Evolutionary conservation across 2,888 invertebrate genomes (phyloP).

Genomic region (Andrena dorsata): DNA sequence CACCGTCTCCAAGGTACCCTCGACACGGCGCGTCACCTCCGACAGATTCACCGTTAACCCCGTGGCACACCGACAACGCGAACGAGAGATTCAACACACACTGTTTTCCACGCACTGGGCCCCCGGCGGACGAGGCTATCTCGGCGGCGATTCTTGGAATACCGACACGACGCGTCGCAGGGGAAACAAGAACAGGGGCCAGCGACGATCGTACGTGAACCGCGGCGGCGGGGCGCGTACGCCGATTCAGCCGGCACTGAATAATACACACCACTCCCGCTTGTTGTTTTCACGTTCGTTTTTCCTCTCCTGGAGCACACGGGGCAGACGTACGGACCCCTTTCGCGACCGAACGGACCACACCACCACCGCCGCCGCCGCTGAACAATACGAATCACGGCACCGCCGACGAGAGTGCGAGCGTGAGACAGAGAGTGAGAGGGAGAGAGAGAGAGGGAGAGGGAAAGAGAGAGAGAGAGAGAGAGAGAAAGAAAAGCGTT

Average conservation of each 20-base stretch:
- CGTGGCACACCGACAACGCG: constrained; percentile 67
- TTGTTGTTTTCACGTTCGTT: constrained; percentile 66
- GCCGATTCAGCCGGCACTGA: constrained; percentile 75
- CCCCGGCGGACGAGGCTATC: constrained; percentile 40
- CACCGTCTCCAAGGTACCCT: constrained; percentile 83
- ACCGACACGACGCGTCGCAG: constrained; percentile 32
- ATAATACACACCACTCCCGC: constrained; percentile 76
- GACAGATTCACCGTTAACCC: constrained; percentile 80
- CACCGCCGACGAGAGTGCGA: constrained; percentile 85
- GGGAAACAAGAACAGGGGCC: constrained; percentile 8
- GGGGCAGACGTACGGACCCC: constrained; percentile 27
- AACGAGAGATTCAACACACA: constrained; percentile 61
- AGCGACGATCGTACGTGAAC: constrained; percentile 38
- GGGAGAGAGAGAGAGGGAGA: neutral
- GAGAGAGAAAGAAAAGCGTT: constrained; percentile 60
- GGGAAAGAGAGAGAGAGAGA: neutral
- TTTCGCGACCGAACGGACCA: constrained; percentile 30
- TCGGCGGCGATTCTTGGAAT: constrained; percentile 37
- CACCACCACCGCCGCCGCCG: constrained; percentile 41
- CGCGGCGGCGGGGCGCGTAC: constrained; percentile 59
- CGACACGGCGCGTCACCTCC: constrained; percentile 77
- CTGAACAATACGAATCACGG: constrained; percentile 72
- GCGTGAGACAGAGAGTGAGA: constrained; percentile 70
- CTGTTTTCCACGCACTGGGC: constrained; percentile 55
- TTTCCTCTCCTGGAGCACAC: constrained; percentile 46